These are phyloP conservation scores for Leptoclinus maculatus DNA, from an alignment of 2,797 vertebrate genomes.

Conservation along the genomic window DNA sequence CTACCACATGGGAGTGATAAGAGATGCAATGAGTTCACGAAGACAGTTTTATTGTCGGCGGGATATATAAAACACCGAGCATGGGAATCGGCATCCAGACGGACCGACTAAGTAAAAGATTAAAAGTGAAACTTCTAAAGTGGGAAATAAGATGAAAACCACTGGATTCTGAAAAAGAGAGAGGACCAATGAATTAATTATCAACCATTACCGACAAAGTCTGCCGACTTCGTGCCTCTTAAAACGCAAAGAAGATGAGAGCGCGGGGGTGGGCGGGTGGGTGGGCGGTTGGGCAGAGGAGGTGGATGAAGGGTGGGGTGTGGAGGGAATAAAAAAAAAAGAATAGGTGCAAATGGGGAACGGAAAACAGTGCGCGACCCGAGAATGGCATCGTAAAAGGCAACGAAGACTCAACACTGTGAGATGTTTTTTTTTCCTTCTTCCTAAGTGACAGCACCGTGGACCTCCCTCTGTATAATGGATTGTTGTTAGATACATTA, in stretches of 20 bases:
- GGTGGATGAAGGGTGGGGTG: slow-evolving; percentile 10
- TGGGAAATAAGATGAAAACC: slow-evolving; percentile 77
- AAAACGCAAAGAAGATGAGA: slow-evolving; percentile 63
- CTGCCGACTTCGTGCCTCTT: slow-evolving; percentile 70
- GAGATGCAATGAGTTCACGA: slow-evolving; percentile 53
- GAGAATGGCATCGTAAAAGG: slow-evolving; percentile 35
- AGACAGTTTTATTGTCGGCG: slow-evolving; percentile 59
- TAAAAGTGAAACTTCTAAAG: slow-evolving; percentile 78
- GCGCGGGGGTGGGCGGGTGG: background rate
- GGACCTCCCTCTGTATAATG: slow-evolving; percentile 48
- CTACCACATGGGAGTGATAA: slow-evolving; percentile 38
- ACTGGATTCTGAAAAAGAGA: slow-evolving; percentile 69
- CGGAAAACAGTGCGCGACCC: slow-evolving; percentile 51
- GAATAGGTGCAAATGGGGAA: slow-evolving; percentile 65
- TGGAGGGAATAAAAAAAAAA: slow-evolving; percentile 57
- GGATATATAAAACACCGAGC: slow-evolving; percentile 57
- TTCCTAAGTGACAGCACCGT: slow-evolving; percentile 25
- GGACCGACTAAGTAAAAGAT: slow-evolving; percentile 69
- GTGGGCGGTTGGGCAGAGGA: slow-evolving; percentile 3
- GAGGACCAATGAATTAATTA: slow-evolving; percentile 81
- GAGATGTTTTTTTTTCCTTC: slow-evolving; percentile 13
- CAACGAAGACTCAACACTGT: slow-evolving; percentile 17
- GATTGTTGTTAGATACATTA: slow-evolving; percentile 62
- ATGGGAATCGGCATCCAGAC: slow-evolving; percentile 60
- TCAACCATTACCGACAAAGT: slow-evolving; percentile 82